Evolutionary conservation across 2,888 invertebrate species (phyloP).

Genomic region (Xanthostigma xanthostigma): DNA sequence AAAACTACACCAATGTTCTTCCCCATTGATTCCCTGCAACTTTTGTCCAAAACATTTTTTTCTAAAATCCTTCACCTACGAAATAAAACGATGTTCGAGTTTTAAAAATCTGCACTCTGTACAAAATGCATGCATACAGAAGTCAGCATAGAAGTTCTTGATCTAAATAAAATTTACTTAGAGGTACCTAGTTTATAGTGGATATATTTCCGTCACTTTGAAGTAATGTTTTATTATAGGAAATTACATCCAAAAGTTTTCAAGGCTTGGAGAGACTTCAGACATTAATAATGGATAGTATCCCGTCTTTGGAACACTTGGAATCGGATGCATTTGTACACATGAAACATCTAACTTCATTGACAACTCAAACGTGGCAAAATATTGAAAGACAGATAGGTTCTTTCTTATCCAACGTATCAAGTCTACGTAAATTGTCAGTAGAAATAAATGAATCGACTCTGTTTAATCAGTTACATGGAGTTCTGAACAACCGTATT

Average conservation of each 20-base stretch:
- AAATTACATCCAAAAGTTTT: slow-evolving; percentile 56
- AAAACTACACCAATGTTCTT: too few species aligned
- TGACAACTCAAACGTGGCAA: slow-evolving; percentile 61
- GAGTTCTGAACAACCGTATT: slow-evolving; percentile 64
- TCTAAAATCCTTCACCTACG: too few species aligned
- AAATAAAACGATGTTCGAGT: too few species aligned
- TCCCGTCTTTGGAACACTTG: slow-evolving; percentile 55
- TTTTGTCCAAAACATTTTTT: too few species aligned
- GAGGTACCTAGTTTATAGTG: too few species aligned
- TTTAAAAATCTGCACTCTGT: too few species aligned
- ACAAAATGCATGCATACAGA: too few species aligned
- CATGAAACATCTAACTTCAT: slow-evolving; percentile 51
- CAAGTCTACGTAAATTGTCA: slow-evolving; percentile 57
- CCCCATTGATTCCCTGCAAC: too few species aligned
- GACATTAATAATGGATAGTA: slow-evolving; percentile 55
- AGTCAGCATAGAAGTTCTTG: too few species aligned
- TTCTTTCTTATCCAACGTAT: slow-evolving; percentile 53
- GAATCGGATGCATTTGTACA: slow-evolving; percentile 61
- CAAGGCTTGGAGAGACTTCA: slow-evolving; percentile 54
- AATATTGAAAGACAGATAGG: slow-evolving; percentile 58
- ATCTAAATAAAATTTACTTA: too few species aligned
- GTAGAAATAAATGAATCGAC: slow-evolving; percentile 60
- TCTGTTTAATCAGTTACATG: slow-evolving; percentile 59
- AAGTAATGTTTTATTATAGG: slow-evolving; percentile 26
- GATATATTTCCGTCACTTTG: too few species aligned